Percentiles rank a stretch among this genome's conserved stretches.
phyloP scores from a whole-genome alignment of 1,140 invertebrate genomes.

The Drosophila bocqueti region DNA sequence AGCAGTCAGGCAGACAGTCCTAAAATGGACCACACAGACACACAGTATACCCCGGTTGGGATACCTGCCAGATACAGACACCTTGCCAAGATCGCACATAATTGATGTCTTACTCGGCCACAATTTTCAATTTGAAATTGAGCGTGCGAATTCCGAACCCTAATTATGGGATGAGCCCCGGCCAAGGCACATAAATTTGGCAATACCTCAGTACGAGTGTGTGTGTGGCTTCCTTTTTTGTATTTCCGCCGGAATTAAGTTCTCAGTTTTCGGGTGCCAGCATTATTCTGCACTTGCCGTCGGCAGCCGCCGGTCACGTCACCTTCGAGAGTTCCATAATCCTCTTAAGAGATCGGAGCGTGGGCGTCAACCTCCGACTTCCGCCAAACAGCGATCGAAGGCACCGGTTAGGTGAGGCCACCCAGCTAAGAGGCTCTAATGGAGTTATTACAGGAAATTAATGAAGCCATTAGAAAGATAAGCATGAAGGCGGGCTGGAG shows the following conservation, averaged over 20 bases:
- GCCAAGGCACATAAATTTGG: constrained; percentile 29
- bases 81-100: constrained; percentile 48
- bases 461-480: constrained; percentile 53
- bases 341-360: constrained; percentile 61
- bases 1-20: neutral
- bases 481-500: constrained; percentile 8
- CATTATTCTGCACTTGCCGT: constrained; percentile 67
- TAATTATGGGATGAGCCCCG: constrained; percentile 71
- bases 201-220: constrained; percentile 17
- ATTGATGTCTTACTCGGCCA: constrained; percentile 77
- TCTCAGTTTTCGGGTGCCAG: constrained; percentile 46
- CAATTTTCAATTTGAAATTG: constrained; percentile 81
- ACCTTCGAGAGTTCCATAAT: constrained; percentile 69
- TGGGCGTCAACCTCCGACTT: constrained; percentile 74
- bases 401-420: constrained; percentile 40
- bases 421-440: constrained; percentile 63
- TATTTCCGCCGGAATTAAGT: constrained; percentile 81
- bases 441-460: constrained; percentile 64
- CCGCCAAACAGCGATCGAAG: constrained; percentile 26
- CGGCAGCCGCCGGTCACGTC: constrained; percentile 60
- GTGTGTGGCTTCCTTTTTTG: constrained; percentile 35
- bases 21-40: constrained; percentile 63
- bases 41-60: neutral
- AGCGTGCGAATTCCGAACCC: constrained; percentile 79
- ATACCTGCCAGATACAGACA: constrained; percentile 54